phyloP scores from a whole-genome alignment of 2,888 invertebrate genomes.

The Nowickia ferox region DNA sequence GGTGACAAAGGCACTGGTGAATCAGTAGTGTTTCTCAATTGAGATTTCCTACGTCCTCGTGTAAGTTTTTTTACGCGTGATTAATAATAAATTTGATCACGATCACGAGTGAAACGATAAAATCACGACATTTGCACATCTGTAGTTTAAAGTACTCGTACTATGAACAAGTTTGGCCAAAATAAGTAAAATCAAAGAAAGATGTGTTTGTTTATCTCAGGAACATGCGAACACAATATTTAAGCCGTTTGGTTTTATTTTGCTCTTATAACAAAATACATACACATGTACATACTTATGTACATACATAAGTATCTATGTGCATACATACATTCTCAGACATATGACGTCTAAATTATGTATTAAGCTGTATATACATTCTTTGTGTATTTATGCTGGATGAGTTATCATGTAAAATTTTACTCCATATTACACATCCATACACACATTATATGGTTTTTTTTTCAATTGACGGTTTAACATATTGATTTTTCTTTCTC shows the following conservation, averaged over 20 bases:
- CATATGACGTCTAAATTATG: slow-evolving; percentile 36
- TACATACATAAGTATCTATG: background rate
- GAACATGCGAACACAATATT: slow-evolving; percentile 10
- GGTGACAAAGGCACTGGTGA: no score
- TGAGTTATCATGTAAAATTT: slow-evolving; percentile 44
- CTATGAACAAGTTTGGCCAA: background rate
- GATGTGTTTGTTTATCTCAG: slow-evolving; percentile 41
- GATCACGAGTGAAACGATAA: no score
- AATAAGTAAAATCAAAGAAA: background rate
- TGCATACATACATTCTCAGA: slow-evolving; percentile 6
- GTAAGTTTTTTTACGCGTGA: no score
- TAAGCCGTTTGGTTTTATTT: background rate
- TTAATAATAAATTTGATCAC: no score
- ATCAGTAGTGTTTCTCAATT: no score
- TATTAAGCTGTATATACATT: background rate
- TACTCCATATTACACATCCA: background rate
- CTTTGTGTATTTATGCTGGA: slow-evolving; percentile 1
- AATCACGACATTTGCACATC: no score
- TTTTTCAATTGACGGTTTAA: background rate
- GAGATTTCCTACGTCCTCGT: no score
- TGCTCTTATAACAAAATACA: slow-evolving; percentile 9
- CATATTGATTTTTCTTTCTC: background rate
- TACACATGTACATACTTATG: background rate
- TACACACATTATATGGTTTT: no score
- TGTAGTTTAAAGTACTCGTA: background rate